Percentiles rank a stretch among this genome's conserved stretches.
Conservation (phyloP, 2,797 vertebrate genomes). For the Petrocephalus sullivani region DNA sequence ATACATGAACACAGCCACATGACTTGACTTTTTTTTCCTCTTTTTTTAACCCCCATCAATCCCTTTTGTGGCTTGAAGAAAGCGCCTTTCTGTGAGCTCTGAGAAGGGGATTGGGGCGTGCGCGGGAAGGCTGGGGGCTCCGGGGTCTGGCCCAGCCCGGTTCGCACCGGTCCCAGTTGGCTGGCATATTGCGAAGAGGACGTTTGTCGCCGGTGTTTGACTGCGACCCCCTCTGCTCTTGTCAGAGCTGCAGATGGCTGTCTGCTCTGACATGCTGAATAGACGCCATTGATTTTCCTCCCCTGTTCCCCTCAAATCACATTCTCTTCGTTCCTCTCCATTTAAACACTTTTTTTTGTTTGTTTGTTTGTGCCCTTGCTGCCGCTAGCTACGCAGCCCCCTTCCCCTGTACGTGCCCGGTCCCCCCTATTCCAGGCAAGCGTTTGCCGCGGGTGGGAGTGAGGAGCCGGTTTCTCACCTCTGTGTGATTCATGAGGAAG, state of each 20-base stretch:
- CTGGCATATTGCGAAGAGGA: slow-evolving; percentile 43
- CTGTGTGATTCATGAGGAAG: slow-evolving; percentile 47
- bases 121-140: slow-evolving; percentile 28
- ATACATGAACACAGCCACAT: slow-evolving; percentile 41
- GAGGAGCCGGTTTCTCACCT: slow-evolving; percentile 41
- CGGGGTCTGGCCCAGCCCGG: background rate
- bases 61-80: background rate
- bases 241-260: slow-evolving; percentile 46
- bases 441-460: slow-evolving; percentile 28
- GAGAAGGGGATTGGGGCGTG: slow-evolving; percentile 26
- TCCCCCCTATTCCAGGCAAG: slow-evolving; percentile 29
- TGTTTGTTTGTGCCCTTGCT: background rate
- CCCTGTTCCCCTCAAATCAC: slow-evolving; percentile 30
- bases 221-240: slow-evolving; percentile 45
- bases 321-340: slow-evolving; percentile 38
- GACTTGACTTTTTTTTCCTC: background rate
- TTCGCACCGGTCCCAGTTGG: slow-evolving; percentile 28
- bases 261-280: slow-evolving; percentile 46
- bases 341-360: background rate
- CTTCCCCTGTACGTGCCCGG: slow-evolving; percentile 25
- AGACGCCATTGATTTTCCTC: slow-evolving; percentile 45
- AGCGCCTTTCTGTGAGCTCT: background rate
- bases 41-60: background rate
- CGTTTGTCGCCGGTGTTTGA: slow-evolving; percentile 33
- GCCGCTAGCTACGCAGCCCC: background rate